A percentile compares a stretch with the other conserved stretches of the same genome.
Evolutionary conservation across 1,140 invertebrate genomes (phyloP).

Genomic region (Drosophila bifasciata): DNA sequence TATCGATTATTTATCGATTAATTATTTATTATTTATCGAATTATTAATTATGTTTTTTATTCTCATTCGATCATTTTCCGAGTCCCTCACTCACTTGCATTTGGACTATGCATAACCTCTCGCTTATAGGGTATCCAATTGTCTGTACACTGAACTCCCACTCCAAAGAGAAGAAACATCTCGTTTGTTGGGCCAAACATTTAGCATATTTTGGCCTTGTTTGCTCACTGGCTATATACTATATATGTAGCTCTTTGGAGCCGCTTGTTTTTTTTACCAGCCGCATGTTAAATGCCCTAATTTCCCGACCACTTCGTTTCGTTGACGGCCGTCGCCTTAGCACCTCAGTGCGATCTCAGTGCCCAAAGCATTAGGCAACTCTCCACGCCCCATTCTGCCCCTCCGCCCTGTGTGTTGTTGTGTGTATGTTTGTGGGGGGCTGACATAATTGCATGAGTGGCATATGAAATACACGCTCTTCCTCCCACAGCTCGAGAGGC

Average conservation of each 20-base stretch:
- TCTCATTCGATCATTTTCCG: no score
- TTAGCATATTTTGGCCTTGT: slow-evolving; percentile 56
- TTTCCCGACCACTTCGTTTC: slow-evolving; percentile 44
- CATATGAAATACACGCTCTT: slow-evolving; percentile 35
- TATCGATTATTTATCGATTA: no score
- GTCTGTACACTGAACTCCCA: neutral
- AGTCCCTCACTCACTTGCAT: no score
- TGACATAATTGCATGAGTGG: slow-evolving; percentile 46
- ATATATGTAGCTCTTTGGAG: neutral
- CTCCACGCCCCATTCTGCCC: neutral
- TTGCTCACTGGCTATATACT: slow-evolving; percentile 20
- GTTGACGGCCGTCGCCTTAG: slow-evolving; percentile 42
- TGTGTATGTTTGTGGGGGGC: slow-evolving; percentile 24
- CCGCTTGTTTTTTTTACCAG: slow-evolving; percentile 42
- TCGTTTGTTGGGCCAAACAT: slow-evolving; percentile 47
- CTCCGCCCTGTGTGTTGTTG: slow-evolving; percentile 11
- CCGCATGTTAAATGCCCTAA: slow-evolving; percentile 75
- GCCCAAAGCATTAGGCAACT: slow-evolving; percentile 1
- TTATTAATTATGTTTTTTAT: neutral
- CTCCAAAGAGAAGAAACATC: neutral
- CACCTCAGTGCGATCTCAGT: slow-evolving; percentile 58
- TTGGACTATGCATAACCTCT: no score
- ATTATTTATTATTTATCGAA: neutral
- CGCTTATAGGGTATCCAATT: neutral
- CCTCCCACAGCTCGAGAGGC: slow-evolving; percentile 34